Base-by-base conservation (phyloP, 2,888 invertebrate genomes). In the Leucophenga maculata region DNA sequence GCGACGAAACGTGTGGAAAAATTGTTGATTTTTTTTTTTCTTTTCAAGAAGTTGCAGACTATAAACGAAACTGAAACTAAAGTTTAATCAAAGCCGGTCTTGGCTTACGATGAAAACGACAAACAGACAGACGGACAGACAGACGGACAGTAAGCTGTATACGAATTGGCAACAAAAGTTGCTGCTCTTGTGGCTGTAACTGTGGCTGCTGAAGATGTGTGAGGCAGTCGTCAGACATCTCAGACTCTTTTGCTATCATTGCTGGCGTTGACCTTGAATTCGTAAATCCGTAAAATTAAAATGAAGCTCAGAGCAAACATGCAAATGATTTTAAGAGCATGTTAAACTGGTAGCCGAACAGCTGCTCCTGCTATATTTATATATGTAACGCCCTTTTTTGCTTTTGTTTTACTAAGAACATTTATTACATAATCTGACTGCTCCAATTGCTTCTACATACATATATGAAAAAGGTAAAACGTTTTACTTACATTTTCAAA, bases 1-100 rank as follows among this genome's bases (percentile, higher is more conserved):
- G 18, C 52, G 20, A n/a, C 32, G 44, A 39, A 39, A 22, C 59
- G 59, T 46, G 44, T 54, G 14, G 16, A 55, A 46, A 64, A 52
- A 39, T n/a, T n/a, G 54, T 44, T 18, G 55, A 46, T 55, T 39
- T 54, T 14, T 52, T 32, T 66, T 50, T n/a, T 55, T 65, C 6
- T 26, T 48, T 22, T 9, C 26, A 16, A 65, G 65, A n/a, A 50
- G 57, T 57, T 57, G 26, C 26, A 57, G 55, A 26, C 55, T 9
- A 52, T 16, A 54, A 22, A 54, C 20, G 54, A 50, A 50, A 50
- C 50, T 16, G 50, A 50, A 50, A 50, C 16, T 16, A 16, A 50
- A 50, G 18, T 31, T 57, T 57, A 26, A 57, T 57, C 9, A 57
- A 57, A 57, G 57, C 57, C 57, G 57, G 57, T 57, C 57, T 57